phyloP scores from a whole-genome alignment of 2,888 invertebrate genomes.

The Spilarctia lutea region DNA sequence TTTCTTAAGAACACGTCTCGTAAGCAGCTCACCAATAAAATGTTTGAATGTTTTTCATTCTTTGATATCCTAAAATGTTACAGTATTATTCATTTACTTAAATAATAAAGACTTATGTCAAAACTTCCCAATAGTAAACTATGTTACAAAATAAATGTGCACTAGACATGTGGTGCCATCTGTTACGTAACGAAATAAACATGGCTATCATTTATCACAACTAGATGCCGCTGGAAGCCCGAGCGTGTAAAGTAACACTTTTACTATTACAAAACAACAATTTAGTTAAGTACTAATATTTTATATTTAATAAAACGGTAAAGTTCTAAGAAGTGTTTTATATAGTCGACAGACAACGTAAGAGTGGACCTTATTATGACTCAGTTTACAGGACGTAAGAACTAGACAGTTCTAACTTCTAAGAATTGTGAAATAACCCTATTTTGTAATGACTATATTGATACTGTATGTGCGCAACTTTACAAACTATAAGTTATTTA shows the following conservation, averaged over 20 bases:
- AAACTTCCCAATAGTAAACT: constrained; percentile 10
- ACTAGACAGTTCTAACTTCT: too few species aligned
- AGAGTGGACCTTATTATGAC: not conserved
- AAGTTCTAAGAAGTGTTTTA: not conserved
- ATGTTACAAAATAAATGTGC: not conserved
- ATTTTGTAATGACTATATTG: too few species aligned
- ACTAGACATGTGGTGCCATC: constrained; percentile 33
- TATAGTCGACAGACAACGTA: not conserved
- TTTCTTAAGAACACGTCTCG: too few species aligned
- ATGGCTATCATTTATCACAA: constrained; percentile 5
- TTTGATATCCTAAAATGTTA: not conserved
- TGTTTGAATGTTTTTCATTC: not conserved
- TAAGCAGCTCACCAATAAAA: too few species aligned
- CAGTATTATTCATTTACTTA: not conserved
- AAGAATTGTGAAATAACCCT: too few species aligned
- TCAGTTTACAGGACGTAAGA: not conserved
- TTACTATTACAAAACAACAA: not conserved
- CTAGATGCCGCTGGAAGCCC: constrained; percentile 35
- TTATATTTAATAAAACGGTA: not conserved
- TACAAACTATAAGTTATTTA: too few species aligned
- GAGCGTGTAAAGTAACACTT: constrained; percentile 11
- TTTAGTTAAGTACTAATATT: not conserved
- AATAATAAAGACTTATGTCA: not conserved
- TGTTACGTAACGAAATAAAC: constrained; percentile 11
- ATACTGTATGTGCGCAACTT: too few species aligned